phyloP scores from a whole-genome alignment of 2,113 vertebrate species.

The Anseranas semipalmata region DNA sequence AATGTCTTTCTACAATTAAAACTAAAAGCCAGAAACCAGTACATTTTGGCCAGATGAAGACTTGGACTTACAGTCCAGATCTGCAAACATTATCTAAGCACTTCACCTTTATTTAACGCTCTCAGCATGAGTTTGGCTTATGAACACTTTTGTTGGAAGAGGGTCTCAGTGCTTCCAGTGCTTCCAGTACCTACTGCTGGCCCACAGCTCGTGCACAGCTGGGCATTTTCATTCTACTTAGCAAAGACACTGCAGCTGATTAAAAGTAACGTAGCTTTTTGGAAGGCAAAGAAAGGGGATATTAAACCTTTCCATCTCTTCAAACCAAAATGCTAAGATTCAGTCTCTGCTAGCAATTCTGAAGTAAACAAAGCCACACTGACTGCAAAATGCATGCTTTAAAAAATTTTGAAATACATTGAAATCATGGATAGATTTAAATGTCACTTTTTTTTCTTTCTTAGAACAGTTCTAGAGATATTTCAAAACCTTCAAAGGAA shows the following conservation, averaged over 20 bases:
- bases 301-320: background rate
- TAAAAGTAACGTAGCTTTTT: conserved; percentile 25
- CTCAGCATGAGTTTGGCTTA: background rate
- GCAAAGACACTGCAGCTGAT: conserved; percentile 7
- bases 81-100: background rate
- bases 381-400: background rate
- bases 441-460: background rate
- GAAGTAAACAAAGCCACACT: background rate
- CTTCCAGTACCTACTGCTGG: conserved; percentile 6
- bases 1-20: background rate
- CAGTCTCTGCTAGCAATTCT: background rate
- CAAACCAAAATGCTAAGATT: background rate
- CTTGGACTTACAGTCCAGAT: background rate
- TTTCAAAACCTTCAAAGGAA: background rate
- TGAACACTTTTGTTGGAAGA: background rate
- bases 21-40: background rate
- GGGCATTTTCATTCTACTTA: conserved; percentile 30
- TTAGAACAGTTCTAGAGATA: background rate
- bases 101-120: background rate
- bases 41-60: background rate
- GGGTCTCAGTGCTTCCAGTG: background rate
- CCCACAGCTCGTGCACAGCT: background rate
- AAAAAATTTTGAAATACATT: background rate
- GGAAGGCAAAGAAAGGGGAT: background rate
- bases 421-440: background rate